These are phyloP conservation scores for Lerista edwardsae DNA, from an alignment of 2,797 vertebrate species.

Conservation along the genomic window DNA sequence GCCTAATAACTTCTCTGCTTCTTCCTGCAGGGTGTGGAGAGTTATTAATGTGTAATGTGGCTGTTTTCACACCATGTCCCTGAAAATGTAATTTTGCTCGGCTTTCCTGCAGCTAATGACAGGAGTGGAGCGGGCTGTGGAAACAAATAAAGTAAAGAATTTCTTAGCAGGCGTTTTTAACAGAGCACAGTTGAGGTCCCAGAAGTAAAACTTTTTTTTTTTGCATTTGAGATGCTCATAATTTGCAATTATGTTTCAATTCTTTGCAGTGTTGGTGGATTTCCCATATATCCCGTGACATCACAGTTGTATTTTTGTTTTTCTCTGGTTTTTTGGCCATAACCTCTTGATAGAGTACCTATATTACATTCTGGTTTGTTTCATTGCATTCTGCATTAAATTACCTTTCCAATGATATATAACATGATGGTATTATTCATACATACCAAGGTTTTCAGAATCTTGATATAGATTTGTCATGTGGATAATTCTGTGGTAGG, in stretches of 20 bases:
- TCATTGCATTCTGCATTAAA: too few species aligned
- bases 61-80: conserved; percentile 16
- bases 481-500: conserved; percentile 7
- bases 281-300: neutral
- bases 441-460: too few species aligned
- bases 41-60: conserved; percentile 50
- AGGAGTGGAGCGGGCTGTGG: conserved; percentile 37
- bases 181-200: neutral
- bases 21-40: conserved; percentile 38
- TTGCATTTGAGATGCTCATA: neutral
- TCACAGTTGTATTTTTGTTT: too few species aligned
- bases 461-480: conserved; percentile 54
- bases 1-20: conserved; percentile 49
- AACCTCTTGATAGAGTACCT: too few species aligned
- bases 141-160: conserved; percentile 24
- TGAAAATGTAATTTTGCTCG: conserved; percentile 34
- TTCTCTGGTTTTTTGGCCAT: too few species aligned
- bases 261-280: neutral
- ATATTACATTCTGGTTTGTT: too few species aligned
- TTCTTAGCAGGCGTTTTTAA: neutral
- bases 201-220: neutral
- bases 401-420: too few species aligned
- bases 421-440: too few species aligned
- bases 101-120: conserved; percentile 50
- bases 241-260: neutral